These are phyloP conservation scores for Limnephilus lunatus DNA, from an alignment of 2,888 invertebrate species.

Conservation along the genomic window DNA sequence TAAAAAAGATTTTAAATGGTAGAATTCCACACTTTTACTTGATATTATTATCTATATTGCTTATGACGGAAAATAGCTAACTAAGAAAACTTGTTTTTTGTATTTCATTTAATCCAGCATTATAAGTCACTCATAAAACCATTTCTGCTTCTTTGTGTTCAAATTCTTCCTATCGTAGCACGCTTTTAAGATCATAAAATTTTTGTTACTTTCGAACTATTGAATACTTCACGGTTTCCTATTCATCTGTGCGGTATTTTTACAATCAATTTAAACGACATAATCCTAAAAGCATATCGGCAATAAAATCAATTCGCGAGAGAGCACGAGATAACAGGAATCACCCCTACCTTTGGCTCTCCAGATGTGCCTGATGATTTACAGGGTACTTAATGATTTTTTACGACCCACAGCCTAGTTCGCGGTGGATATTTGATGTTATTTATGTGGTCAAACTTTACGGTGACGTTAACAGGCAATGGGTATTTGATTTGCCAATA, in stretches of 20 bases:
- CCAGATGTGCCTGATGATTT: background rate
- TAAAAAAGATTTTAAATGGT: too few relatives aligned
- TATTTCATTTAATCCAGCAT: too few relatives aligned
- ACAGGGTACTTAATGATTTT: background rate
- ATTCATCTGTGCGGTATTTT: background rate
- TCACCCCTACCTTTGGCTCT: background rate
- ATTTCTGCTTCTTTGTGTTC: too few relatives aligned
- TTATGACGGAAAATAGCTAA: too few relatives aligned
- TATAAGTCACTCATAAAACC: too few relatives aligned
- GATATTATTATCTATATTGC: too few relatives aligned
- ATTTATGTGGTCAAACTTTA: conserved; percentile 32
- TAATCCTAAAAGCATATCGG: conserved; percentile 26
- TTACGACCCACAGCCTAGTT: background rate
- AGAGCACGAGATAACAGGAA: background rate
- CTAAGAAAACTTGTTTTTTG: too few relatives aligned
- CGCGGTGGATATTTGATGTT: background rate
- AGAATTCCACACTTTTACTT: too few relatives aligned
- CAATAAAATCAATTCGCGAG: conserved; percentile 30
- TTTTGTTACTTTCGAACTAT: background rate
- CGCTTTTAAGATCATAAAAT: background rate
- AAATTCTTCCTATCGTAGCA: too few relatives aligned
- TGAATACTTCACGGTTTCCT: background rate
- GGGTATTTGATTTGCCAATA: conserved; percentile 11
- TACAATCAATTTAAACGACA: conserved; percentile 11
- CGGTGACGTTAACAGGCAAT: conserved; percentile 27